Evolutionary conservation across 2,113 vertebrate species (phyloP).

Genomic region (Circaetus cinerascens): DNA sequence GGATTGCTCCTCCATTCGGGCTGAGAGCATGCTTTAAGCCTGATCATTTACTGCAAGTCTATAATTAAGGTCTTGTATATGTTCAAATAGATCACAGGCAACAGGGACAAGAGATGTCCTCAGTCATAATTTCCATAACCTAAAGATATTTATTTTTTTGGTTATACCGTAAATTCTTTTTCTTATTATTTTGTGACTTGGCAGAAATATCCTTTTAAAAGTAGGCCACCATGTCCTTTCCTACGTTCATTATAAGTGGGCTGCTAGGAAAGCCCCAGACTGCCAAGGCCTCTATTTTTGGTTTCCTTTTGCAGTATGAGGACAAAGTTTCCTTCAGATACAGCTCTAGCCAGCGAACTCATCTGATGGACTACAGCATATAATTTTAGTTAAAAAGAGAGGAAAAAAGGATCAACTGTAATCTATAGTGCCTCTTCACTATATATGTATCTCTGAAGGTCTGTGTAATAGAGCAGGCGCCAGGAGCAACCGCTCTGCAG

Average conservation of each 20-base stretch:
- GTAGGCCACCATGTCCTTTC: conserved; percentile 76
- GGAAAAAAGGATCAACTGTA: not conserved
- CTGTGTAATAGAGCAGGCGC: not conserved
- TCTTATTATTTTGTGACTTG: conserved; percentile 66
- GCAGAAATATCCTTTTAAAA: conserved; percentile 66
- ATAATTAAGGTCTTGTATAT: conserved; percentile 71
- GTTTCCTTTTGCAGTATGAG: conserved; percentile 52
- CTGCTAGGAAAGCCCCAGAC: conserved; percentile 20
- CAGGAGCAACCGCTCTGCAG: not conserved
- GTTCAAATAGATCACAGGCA: conserved; percentile 67
- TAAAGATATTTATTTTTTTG: conserved; percentile 44
- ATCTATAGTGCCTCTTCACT: not conserved
- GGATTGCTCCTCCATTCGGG: not conserved
- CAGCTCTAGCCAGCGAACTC: conserved; percentile 30
- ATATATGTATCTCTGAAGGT: not conserved
- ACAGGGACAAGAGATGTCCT: conserved; percentile 54
- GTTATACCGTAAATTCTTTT: conserved; percentile 35
- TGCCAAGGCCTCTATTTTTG: conserved; percentile 58
- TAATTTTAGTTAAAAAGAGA: conserved; percentile 43
- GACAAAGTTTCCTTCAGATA: conserved; percentile 50
- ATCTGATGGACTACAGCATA: conserved; percentile 11
- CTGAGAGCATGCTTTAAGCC: not conserved
- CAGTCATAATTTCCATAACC: conserved; percentile 69
- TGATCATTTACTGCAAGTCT: conserved; percentile 43
- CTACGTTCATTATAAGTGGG: conserved; percentile 52